Base-by-base conservation (phyloP, 2,888 invertebrate genomes). In the Acanthosoma haemorrhoidale region DNA sequence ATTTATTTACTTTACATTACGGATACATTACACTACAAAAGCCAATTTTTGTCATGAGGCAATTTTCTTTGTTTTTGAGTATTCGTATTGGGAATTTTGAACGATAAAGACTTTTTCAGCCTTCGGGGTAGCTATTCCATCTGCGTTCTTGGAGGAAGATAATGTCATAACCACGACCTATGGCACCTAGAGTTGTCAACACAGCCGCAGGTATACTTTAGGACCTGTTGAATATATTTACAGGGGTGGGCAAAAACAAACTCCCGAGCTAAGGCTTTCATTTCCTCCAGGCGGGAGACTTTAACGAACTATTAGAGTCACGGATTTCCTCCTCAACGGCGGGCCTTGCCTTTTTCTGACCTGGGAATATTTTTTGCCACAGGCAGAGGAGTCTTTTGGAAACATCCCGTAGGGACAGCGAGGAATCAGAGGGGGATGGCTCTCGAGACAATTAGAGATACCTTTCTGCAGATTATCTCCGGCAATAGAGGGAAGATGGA, bases 241-340 rank as follows among this genome's bases (percentile, higher is more conserved):
- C 25, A n/a, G 25, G 6, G 21, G 0, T 5, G 1, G 25, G n/a
- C 51, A 51, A 51, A 51, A 51, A 51, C 51, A 25, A 25, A 51
- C 2, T 4, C 43, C 13, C n/a, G n/a, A n/a, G n/a, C n/a, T n/a
- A n/a, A n/a, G n/a, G 21, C 25, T 6, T 25, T 51, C 51, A 51
- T 51, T 51, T 51, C 51, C 51, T 51, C 4, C 43, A 11, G 41
- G 21, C 16, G 43, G 9, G 18, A 18, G 41, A n/a, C 51, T 25
- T 51, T 51, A 51, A 51, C n/a, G 25, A 51, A 51, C 51, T 51
- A 51, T 51, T 51, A 51, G 21, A 13, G 51, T 51, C 51, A 51
- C 51, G 51, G 51, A 51, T 51, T 51, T 51, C 51, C 51, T 51
- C n/a, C 51, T 29, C 43, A 3, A 25, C 5, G 13, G n/a, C 43